phyloP scores from a whole-genome alignment of 1,140 invertebrate genomes.

The Papilio polyxenes region DNA sequence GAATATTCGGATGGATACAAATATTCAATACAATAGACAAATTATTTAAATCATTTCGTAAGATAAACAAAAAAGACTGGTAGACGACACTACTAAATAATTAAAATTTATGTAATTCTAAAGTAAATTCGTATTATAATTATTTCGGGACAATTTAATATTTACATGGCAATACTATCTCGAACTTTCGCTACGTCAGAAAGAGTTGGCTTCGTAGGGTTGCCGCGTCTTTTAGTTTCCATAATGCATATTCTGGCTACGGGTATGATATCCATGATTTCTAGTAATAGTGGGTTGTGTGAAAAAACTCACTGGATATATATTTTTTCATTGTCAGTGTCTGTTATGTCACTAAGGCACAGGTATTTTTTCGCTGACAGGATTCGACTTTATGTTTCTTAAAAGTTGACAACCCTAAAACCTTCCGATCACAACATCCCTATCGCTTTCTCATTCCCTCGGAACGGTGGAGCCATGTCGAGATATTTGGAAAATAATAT shows the following conservation, averaged over 20 bases:
- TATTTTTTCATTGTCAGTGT: background rate
- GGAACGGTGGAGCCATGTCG: background rate
- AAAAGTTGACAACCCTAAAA: background rate
- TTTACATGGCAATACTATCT: background rate
- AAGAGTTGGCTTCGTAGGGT: background rate
- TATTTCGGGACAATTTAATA: background rate
- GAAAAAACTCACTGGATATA: background rate
- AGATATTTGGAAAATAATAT: background rate
- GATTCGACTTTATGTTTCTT: background rate
- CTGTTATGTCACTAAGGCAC: no score
- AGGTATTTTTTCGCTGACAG: no score
- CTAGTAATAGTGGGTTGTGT: background rate
- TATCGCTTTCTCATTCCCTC: constrained; percentile 2
- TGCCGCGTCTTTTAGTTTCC: background rate
- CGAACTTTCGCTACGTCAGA: background rate
- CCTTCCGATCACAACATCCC: background rate
- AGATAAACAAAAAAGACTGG: no score
- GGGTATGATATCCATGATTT: background rate
- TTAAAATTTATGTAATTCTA: no score
- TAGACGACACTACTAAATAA: no score
- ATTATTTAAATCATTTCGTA: no score
- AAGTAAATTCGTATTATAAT: background rate
- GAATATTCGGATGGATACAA: no score
- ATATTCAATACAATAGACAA: no score
- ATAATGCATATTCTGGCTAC: background rate